Conservation (phyloP, 2,797 vertebrate species). For the Erethizon dorsatum region DNA sequence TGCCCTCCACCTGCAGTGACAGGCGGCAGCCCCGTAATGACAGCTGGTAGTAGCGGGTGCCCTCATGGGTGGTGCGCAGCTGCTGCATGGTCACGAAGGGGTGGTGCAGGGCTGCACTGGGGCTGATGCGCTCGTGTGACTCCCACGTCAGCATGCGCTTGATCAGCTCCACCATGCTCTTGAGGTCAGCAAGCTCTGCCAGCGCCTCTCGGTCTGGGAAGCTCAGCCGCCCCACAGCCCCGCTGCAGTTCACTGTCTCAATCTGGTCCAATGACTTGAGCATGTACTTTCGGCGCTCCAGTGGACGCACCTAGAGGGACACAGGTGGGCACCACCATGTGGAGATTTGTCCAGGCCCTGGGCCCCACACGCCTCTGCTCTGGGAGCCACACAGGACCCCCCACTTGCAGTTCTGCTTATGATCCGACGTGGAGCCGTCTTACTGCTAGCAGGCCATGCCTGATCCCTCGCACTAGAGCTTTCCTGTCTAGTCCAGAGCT, state of each 20-base stretch:
- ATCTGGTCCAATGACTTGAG: conserved; percentile 90
- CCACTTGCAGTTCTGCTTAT: not conserved
- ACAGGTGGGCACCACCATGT: fast-evolving
- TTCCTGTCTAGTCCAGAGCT: not conserved
- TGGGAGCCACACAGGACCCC: not conserved
- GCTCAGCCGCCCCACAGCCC: not conserved
- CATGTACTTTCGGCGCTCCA: conserved; percentile 87
- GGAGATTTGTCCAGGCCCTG: fast-evolving
- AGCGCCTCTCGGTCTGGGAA: conserved; percentile 75
- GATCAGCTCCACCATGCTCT: conserved; percentile 91
- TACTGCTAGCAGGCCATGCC: not conserved
- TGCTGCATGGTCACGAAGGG: conserved; percentile 89
- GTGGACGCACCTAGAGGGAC: conserved; percentile 54
- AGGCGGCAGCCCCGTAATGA: conserved; percentile 82
- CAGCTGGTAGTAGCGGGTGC: conserved; percentile 87
- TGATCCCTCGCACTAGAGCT: not conserved
- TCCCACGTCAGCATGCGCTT: conserved; percentile 91
- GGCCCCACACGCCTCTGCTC: not conserved
- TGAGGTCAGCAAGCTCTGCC: conserved; percentile 85
- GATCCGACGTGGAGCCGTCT: not conserved
- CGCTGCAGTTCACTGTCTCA: conserved; percentile 67
- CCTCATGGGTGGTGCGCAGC: conserved; percentile 81
- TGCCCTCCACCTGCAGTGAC: conserved; percentile 73
- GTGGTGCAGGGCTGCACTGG: conserved; percentile 88
- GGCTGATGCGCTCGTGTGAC: conserved; percentile 86